These are phyloP conservation scores for Picus viridis DNA, from an alignment of 2,797 vertebrate species.

Conservation along the genomic window DNA sequence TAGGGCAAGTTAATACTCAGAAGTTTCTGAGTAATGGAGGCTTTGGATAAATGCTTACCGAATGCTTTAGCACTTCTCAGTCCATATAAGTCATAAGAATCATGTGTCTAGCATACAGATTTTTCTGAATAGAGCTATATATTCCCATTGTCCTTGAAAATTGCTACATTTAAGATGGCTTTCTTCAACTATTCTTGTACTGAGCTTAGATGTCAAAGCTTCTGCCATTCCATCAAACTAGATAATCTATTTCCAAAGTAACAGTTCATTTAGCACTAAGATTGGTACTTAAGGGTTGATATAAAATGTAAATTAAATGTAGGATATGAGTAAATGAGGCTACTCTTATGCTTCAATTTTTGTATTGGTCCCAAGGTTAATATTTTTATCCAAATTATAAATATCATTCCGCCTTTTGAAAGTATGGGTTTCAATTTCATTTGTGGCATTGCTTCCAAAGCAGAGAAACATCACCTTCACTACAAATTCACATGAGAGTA, in stretches of 20 bases:
- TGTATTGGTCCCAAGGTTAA: slow-evolving; percentile 18
- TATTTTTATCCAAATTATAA: slow-evolving; percentile 57
- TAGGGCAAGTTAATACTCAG: not conserved
- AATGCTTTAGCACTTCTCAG: not conserved
- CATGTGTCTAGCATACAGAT: not conserved
- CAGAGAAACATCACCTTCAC: slow-evolving; percentile 64
- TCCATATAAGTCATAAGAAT: not conserved
- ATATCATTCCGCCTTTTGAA: slow-evolving; percentile 28
- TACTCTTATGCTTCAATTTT: not conserved
- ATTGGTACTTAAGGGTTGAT: slow-evolving; percentile 52
- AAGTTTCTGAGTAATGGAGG: not conserved
- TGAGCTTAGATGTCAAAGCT: slow-evolving; percentile 26
- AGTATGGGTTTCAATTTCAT: slow-evolving; percentile 50
- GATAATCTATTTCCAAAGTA: slow-evolving; percentile 60
- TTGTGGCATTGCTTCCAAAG: slow-evolving; percentile 66
- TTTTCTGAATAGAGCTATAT: not conserved
- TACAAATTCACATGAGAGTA: slow-evolving; percentile 67
- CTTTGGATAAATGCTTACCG: not conserved
- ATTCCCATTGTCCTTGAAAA: slow-evolving; percentile 42
- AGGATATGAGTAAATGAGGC: slow-evolving; percentile 33
- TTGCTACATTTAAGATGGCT: not conserved
- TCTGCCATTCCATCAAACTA: slow-evolving; percentile 40
- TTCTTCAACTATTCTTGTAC: slow-evolving; percentile 14
- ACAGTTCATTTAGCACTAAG: slow-evolving; percentile 62
- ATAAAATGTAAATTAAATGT: slow-evolving; percentile 67